These are phyloP conservation scores for Dendrocopos noguchii DNA, from an alignment of 2,113 vertebrate genomes.

Conservation along the genomic window DNA sequence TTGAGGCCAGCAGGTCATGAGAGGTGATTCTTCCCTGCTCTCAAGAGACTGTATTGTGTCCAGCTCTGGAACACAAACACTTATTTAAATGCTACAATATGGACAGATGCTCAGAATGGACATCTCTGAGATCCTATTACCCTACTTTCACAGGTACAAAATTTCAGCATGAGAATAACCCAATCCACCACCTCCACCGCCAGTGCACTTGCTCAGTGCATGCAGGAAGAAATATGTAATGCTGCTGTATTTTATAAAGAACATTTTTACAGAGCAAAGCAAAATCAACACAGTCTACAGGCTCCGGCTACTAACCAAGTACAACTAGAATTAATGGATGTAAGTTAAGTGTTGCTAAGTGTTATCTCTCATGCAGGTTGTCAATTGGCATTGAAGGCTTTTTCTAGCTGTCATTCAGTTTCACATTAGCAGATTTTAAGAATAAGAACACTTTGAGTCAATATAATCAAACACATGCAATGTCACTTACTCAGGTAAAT, in stretches of 20 bases:
- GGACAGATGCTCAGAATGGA: background rate
- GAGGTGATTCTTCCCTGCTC: too few relatives aligned
- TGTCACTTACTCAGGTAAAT: slow-evolving; percentile 94
- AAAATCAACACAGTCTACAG: background rate
- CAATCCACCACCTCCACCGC: background rate
- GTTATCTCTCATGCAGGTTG: background rate
- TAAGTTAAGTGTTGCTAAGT: background rate
- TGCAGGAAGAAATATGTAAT: background rate
- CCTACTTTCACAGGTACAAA: background rate
- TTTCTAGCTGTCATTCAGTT: background rate
- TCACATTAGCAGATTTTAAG: background rate
- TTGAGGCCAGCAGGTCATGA: too few relatives aligned
- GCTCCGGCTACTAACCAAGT: background rate
- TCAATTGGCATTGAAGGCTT: background rate
- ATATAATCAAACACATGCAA: background rate
- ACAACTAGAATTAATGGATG: background rate
- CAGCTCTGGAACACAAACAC: background rate
- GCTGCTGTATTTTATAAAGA: background rate
- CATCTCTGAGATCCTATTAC: background rate
- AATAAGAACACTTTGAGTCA: background rate
- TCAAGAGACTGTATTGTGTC: too few relatives aligned
- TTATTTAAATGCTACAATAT: background rate
- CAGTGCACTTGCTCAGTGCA: rapidly evolving
- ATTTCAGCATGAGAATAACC: background rate
- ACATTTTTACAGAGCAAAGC: background rate